Conservation (phyloP, 2,888 invertebrate genomes). For the Boloria euphrosyne region DNA sequence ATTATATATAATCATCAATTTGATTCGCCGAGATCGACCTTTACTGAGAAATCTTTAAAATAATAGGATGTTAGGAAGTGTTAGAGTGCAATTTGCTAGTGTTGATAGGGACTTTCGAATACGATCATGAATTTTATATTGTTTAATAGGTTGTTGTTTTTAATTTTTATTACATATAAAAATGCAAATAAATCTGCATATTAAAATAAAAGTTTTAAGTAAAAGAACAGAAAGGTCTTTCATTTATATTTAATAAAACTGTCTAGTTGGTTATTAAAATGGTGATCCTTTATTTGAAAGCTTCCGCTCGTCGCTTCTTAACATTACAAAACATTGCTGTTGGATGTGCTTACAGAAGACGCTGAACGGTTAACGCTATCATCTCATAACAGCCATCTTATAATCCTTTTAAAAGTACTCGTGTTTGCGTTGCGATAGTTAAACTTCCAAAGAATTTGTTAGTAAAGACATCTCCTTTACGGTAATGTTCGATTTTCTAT, state of each 20-base stretch:
- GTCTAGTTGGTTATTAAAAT: not conserved
- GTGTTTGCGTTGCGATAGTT: constrained; percentile 51
- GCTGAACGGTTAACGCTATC: constrained; percentile 29
- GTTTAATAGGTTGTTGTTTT: constrained; percentile 23
- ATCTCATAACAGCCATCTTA: constrained; percentile 37
- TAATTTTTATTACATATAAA: constrained; percentile 24
- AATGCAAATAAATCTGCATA: constrained; percentile 20
- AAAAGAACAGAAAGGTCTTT: not conserved
- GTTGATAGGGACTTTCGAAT: constrained; percentile 53
- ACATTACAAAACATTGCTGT: constrained; percentile 18
- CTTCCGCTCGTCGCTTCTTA: constrained; percentile 17
- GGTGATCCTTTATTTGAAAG: constrained; percentile 13
- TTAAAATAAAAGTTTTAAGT: not conserved
- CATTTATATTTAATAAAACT: constrained; percentile 1
- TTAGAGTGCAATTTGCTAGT: constrained; percentile 47
- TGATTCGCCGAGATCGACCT: constrained; percentile 66
- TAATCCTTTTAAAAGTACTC: constrained; percentile 44
- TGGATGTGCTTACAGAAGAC: constrained; percentile 22
- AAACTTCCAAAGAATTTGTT: constrained; percentile 77
- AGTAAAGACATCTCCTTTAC: constrained; percentile 80
- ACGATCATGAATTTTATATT: constrained; percentile 30
- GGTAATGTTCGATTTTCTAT: constrained; percentile 83
- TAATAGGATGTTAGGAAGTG: constrained; percentile 49
- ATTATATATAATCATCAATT: constrained; percentile 75
- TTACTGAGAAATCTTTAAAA: constrained; percentile 53